A percentile compares a stretch with the other conserved stretches of the same genome.
These are phyloP conservation scores for Cydia fagiglandana DNA, from an alignment of 1,140 invertebrate species.

Conservation along the genomic window DNA sequence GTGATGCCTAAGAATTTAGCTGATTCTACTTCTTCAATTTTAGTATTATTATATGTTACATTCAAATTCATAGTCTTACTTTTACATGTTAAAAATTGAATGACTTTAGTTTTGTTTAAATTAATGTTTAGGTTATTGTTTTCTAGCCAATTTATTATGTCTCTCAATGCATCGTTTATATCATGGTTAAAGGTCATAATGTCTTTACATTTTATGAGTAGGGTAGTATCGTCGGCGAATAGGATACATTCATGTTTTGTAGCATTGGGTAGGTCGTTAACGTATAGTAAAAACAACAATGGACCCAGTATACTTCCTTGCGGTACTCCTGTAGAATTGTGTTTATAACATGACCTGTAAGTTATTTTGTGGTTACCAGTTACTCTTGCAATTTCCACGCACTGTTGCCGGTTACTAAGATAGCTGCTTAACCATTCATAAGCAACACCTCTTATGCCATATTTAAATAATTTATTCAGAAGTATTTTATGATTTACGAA, in stretches of 20 bases:
- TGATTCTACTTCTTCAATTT: neutral
- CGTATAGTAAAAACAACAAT: constrained; percentile 2
- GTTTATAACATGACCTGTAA: constrained; percentile 2
- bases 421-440: constrained; percentile 25
- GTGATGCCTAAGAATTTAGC: neutral
- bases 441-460: constrained; percentile 24
- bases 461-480: constrained; percentile 15
- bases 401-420: constrained; percentile 4
- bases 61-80: neutral
- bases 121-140: constrained; percentile 19
- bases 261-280: constrained; percentile 4
- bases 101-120: neutral
- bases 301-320: constrained; percentile 11
- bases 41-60: neutral
- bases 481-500: constrained; percentile 17
- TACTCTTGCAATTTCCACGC: constrained; percentile 16
- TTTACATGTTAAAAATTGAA: constrained; percentile 10
- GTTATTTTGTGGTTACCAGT: neutral
- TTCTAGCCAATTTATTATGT: neutral
- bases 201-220: neutral
- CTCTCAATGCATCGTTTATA: neutral
- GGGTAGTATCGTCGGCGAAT: constrained; percentile 10
- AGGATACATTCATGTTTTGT: neutral
- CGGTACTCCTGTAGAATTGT: neutral
- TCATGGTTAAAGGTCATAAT: neutral